Evolutionary conservation across 1,140 invertebrate species (phyloP), one percentile per base, ranked within the genome.

Genomic region (Drosophila oshimai): DNA sequence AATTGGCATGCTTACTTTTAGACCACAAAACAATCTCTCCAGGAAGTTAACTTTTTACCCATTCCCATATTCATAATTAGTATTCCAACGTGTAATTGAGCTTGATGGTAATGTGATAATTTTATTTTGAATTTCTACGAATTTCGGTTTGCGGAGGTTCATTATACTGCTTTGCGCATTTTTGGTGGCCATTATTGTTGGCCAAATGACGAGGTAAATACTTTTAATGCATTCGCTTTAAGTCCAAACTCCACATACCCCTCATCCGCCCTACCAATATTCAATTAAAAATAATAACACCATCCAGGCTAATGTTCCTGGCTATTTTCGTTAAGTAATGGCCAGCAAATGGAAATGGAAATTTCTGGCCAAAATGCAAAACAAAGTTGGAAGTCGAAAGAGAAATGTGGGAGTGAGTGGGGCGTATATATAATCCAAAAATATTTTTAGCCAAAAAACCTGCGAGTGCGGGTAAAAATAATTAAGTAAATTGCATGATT

Each of bases 221-320:
- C 47, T 29, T 57, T 65, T 46, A 36, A 47, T 68, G 64, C 54
- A 54, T 34, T 50, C 33, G 37, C 26, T 31, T 41, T n/a, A 24
- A 49, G 24, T 36, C 15, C 39, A 15, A 10, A 20, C 10, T 15
- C 26, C 33, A 15, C 33, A 34, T 18, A 15, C 9, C 28, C 18
- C 3, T 7, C 37, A 4, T 18, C 13, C 12, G 15, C 15, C 15
- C n/a, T 6, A 10, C 39, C 39, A 45, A 75, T 72, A 78, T 69
- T 44, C 71, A 80, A 84, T 79, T 86, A 75, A 73, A 80, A 84
- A 79, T 84, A 84, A 86, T 71, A 84, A 79, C 65, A 79, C 47
- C 67, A 72, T 44, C 44, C 28, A n/a, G 29, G 46, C 64, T 60
- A 80, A 80, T 79, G 62, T 36, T 64, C 20, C 39, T 47, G 46